Base-by-base conservation (phyloP, 2,888 invertebrate species). In the Cheilosia pagana region DNA sequence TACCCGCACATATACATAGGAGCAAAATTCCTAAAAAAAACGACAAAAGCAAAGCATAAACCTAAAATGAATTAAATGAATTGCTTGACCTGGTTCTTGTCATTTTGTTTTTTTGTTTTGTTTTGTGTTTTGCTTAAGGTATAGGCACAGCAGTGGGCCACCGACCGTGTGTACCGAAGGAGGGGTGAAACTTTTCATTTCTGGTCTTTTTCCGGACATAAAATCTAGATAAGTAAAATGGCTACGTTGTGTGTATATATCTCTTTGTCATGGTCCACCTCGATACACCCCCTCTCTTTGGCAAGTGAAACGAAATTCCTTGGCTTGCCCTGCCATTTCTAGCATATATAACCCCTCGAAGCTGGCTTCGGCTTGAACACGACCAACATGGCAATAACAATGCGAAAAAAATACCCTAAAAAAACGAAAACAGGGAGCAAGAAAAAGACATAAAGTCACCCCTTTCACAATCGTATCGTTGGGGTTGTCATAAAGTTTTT, bases 11-110 rank as follows among this genome's bases (percentile, higher is more conserved):
- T 6, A 43, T 8, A 53, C 41, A 12, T 25, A 10, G n/a, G 41
- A 25, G 41, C 7, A 19, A 52, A 57, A 23, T 35, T 39, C 35
- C 53, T 41, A 25, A 16, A 57, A 25, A 6, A 63, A 57, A 65
- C 8, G 2, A 59, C 19, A 23, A 53, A 60, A 77, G 53, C 45
- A 53, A 60, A 52, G 45, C 28, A 57, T 31, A 63, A 71, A 71
- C 63, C 57, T 63, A 63, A 78, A 78, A 78, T 62, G 71, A 71
- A 78, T 78, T 78, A 78, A 70, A 78, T 71, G 77, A 78, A 78
- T 78, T 72, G 72, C 67, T 72, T 72, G 72, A 60, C 71, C 79
- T 79, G 79, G 71, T 78, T 78, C 71, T 70, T 71, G 71, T 57
- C 63, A 19, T 6, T 45, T 6, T 45, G 1, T 19, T 2, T 8